Evolutionary conservation across 2,113 vertebrate species (phyloP), one percentile per base, ranked within the genome.

Genomic region (Ctenodactylus gundi): DNA sequence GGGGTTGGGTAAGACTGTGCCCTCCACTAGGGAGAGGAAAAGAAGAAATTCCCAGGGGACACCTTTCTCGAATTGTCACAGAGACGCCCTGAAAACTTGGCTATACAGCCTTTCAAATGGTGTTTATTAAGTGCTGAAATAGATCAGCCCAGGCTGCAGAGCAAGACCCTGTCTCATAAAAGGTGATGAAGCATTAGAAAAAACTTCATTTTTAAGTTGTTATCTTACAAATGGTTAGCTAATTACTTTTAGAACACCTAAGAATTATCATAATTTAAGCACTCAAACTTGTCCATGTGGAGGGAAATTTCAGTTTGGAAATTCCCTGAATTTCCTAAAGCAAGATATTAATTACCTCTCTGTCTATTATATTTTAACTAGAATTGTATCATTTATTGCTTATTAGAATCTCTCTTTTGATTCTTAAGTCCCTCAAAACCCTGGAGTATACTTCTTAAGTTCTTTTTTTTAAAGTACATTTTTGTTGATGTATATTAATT

Each of bases 291-390:
- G 31, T 44, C 78, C 60, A 20, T 82, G 65, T 53, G n/a, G 58
- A 62, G 49, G 44, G 53, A 92, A 90, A 87, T 80, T 57, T 89
- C 58, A n/a, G 20, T 39, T 88, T 53, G 27, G 60, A 23, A 93
- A 83, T 68, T 6, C 57, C 62, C 68, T 83, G 41, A 81, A 89
- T 29, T 23, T 55, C 39, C 27, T 80, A 92, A 81, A 90, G 23
- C 21, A 90, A 93, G 70, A 77, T 15, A 77, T 68, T 83, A 51
- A n/a, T 90, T 90, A 83, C 60, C 68, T 53, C 57, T 88, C 25
- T 84, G 18, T 11, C 82, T 36, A 5, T 55, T 82, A 29, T 75
- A 46, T 55, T 83, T 90, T 64, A 82, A 87, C 18, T 64, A n/a
- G 27, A n/a, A 15, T 85, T 31, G 6, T 51, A n/a, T 72, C 21